These are phyloP conservation scores for Trichopoda pennipes DNA, from an alignment of 2,888 invertebrate species.

Conservation along the genomic window DNA sequence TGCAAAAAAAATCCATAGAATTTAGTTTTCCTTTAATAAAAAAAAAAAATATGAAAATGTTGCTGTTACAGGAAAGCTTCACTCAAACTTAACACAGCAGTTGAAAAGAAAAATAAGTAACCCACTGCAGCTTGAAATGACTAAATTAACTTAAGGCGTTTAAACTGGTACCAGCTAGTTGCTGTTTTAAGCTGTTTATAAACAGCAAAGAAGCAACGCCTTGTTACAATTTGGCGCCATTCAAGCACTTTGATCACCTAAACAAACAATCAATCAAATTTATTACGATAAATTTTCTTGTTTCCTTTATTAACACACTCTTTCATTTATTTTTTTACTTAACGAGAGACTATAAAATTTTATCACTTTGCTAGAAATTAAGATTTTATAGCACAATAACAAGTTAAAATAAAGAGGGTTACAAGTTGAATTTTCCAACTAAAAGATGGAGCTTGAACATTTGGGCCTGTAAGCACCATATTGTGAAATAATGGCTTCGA, in stretches of 20 bases:
- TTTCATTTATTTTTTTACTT: no score
- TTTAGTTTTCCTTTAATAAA: constrained; percentile 49
- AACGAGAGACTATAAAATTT: no score
- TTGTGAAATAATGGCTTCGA: no score
- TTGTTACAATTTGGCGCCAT: constrained; percentile 62
- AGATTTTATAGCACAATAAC: no score
- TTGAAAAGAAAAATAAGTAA: not conserved
- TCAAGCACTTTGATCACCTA: constrained; percentile 47
- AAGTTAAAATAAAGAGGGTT: no score
- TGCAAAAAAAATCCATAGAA: constrained; percentile 26
- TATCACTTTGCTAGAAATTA: no score
- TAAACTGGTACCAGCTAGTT: not conserved
- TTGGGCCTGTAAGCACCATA: no score
- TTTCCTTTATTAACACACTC: not conserved
- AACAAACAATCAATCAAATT: constrained; percentile 66
- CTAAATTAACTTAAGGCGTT: constrained; percentile 4
- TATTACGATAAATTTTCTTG: constrained; percentile 46
- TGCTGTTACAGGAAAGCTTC: constrained; percentile 42
- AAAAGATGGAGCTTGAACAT: no score
- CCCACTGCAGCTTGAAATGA: not conserved
- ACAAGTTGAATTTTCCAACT: no score
- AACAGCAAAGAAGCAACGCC: constrained; percentile 11
- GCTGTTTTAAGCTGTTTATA: constrained; percentile 25
- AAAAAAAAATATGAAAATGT: constrained; percentile 7
- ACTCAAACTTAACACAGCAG: constrained; percentile 30